A percentile compares a stretch with the other conserved stretches of the same genome.
Evolutionary conservation across 2,797 vertebrate species (phyloP).

Genomic region (Esox masquinongy): DNA sequence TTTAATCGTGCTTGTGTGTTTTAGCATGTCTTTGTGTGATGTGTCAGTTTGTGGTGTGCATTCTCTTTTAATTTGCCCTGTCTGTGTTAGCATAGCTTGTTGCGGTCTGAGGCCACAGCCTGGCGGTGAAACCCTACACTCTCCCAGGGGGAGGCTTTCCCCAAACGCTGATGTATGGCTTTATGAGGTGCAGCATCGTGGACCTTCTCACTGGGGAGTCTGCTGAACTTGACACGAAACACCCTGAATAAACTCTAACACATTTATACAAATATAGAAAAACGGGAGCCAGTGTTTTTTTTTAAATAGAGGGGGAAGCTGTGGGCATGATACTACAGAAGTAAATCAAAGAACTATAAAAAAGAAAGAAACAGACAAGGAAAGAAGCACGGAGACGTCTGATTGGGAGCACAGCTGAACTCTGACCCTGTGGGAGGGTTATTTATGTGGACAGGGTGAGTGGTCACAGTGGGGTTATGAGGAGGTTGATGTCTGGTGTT

Average conservation of each 20-base stretch:
- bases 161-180: conserved; percentile 65
- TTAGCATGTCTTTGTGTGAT: neutral
- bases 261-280: conserved; percentile 61
- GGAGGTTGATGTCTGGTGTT: conserved; percentile 64
- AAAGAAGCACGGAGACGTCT: conserved; percentile 25
- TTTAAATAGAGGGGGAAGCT: conserved; percentile 51
- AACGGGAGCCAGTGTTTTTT: conserved; percentile 33
- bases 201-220: conserved; percentile 67
- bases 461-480: conserved; percentile 62
- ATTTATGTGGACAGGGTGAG: conserved; percentile 69
- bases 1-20: neutral
- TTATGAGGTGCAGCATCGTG: conserved; percentile 75
- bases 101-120: conserved; percentile 60
- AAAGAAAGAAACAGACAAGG: conserved; percentile 15
- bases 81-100: conserved; percentile 63
- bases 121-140: conserved; percentile 72
- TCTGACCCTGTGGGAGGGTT: conserved; percentile 54
- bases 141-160: conserved; percentile 53
- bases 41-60: conserved; percentile 23
- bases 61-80: conserved; percentile 59
- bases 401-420: conserved; percentile 54
- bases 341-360: conserved; percentile 64
- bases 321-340: conserved; percentile 46
- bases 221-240: conserved; percentile 69
- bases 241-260: conserved; percentile 48